Evolutionary conservation across 2,113 vertebrate species (phyloP), one percentile per base, ranked within the genome.

Genomic region (Heloderma charlesbogerti): DNA sequence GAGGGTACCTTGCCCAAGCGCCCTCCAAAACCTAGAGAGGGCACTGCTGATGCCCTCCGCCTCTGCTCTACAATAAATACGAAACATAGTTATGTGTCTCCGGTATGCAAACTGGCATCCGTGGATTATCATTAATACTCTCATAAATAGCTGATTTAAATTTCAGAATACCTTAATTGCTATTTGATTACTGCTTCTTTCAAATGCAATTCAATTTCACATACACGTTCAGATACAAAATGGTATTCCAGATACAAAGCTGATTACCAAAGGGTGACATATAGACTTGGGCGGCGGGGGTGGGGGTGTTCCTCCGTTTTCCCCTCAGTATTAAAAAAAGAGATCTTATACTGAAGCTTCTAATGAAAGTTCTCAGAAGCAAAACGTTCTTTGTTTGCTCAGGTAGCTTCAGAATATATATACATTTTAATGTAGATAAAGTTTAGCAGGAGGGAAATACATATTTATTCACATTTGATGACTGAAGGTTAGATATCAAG

Each of bases 131-230:
- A 94, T 94, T 89, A 45, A n/a, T 88, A 67, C 92, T 93, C 92
- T 94, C 72, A 54, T 91, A 92, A 94, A 93, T 93, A 95, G 95
- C 90, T 95, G 80, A 96, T 94, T 95, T 96, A 93, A 94, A 96
- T 96, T 94, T 95, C 93, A 95, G 84, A 95, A 92, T 94, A 92
- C 74, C 92, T 95, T 93, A 81, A 89, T 95, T 90, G 77, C 77
- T 51, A 88, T 94, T 96, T 96, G 94, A 95, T 95, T 95, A 91
- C 84, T n/a, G 0, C 15, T 2, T 48, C 89, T 92, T 87, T 86
- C 90, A 93, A 94, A 93, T 87, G 57, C 95, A 96, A 96, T 94
- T 92, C 94, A 96, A 94, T 93, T 93, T 94, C 93, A 90, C 85
- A 90, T 93, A 87, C 0, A 0, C 13, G 40, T 88, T 93, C 91